phyloP scores from a whole-genome alignment of 2,797 vertebrate species.

The Acanthiza pusilla region DNA sequence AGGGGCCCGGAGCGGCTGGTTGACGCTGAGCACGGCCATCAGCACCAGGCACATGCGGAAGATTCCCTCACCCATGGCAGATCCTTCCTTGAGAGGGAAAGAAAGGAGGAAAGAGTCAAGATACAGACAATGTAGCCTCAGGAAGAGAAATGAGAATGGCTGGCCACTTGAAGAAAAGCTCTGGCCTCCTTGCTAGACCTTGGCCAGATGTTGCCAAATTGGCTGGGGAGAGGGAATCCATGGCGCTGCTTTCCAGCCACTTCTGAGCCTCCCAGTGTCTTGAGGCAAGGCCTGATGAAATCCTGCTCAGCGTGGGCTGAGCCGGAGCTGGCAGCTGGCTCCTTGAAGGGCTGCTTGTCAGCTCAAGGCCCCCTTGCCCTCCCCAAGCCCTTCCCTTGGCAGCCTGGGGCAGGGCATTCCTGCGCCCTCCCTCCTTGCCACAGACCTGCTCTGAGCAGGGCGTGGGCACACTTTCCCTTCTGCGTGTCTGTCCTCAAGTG shows the following conservation, averaged over 20 bases:
- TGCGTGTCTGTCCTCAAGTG: accelerated
- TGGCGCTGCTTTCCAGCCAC: background rate
- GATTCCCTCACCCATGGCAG: conserved; percentile 81
- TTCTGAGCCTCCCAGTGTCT: background rate
- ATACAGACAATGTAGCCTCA: background rate
- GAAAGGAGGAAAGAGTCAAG: background rate
- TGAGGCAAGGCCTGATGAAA: background rate
- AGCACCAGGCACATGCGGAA: conserved; percentile 84
- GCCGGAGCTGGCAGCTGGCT: background rate
- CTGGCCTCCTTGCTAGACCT: background rate
- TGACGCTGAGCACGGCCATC: conserved; percentile 81
- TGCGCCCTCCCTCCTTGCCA: no score
- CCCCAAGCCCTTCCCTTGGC: background rate
- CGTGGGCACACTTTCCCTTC: background rate
- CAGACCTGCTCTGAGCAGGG: no score
- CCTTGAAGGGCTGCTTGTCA: background rate
- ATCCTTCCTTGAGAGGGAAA: conserved; percentile 29
- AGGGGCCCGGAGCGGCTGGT: conserved; percentile 82
- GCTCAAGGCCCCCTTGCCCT: accelerated
- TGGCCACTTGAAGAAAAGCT: background rate
- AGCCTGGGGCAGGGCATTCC: no score
- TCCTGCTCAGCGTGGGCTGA: background rate
- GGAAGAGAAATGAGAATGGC: background rate
- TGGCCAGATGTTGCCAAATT: accelerated
- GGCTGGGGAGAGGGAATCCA: background rate